Percentiles rank a stretch among this genome's conserved stretches.
phyloP scores from a whole-genome alignment of 2,113 vertebrate species.

The Platycercus adscitus region DNA sequence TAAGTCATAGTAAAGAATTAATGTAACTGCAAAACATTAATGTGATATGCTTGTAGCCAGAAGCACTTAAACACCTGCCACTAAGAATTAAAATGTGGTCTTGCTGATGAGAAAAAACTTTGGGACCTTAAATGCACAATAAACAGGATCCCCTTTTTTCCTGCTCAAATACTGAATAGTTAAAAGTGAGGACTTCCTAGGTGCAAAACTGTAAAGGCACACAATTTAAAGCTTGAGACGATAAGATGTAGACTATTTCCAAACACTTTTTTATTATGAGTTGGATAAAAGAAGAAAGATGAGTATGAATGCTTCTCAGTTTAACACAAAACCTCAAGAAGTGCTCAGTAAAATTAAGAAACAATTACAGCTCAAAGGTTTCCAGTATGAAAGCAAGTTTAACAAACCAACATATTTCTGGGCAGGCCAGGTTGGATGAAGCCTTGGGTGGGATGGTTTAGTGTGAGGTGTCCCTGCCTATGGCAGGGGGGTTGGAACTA shows the following conservation, averaged over 20 bases:
- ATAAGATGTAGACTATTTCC: background rate
- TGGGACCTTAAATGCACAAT: background rate
- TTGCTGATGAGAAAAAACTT: background rate
- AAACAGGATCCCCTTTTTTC: background rate
- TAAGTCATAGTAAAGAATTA: background rate
- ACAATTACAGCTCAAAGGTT: background rate
- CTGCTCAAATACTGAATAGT: background rate
- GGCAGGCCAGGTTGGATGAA: too few species aligned
- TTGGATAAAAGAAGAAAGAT: background rate
- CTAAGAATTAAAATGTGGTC: background rate
- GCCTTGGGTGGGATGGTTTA: too few species aligned
- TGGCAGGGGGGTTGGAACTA: too few species aligned
- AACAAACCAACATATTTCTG: background rate
- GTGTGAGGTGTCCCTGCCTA: too few species aligned
- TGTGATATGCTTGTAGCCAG: background rate
- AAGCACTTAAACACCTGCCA: background rate
- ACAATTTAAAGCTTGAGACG: background rate
- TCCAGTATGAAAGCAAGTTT: background rate
- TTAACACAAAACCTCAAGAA: background rate
- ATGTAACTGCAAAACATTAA: background rate
- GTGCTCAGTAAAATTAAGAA: background rate
- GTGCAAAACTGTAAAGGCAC: background rate
- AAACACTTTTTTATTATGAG: background rate
- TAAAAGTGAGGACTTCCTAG: background rate
- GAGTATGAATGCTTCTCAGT: background rate